Evolutionary conservation across 2,113 vertebrate genomes (phyloP).

Genomic region (Chauna torquata): DNA sequence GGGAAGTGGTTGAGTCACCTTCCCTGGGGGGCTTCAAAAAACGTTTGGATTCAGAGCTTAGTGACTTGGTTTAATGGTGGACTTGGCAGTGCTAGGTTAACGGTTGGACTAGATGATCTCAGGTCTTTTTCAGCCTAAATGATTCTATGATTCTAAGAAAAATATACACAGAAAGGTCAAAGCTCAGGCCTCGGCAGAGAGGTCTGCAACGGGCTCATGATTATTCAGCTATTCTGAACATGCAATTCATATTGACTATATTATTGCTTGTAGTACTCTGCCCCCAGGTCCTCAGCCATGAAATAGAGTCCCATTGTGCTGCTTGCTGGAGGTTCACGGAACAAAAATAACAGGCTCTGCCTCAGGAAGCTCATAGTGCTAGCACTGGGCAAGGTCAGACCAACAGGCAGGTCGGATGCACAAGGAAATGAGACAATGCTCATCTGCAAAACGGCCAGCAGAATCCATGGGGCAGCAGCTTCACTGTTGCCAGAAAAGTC

Average conservation of each 20-base stretch:
- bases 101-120: too few species aligned
- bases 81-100: too few species aligned
- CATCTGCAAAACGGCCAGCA: not conserved
- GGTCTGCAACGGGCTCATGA: not conserved
- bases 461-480: not conserved
- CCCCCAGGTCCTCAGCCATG: not conserved
- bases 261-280: not conserved
- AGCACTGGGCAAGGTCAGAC: not conserved
- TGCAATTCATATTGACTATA: not conserved
- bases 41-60: too few species aligned
- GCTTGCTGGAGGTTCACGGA: not conserved
- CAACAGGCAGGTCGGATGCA: not conserved
- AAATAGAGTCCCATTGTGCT: not conserved
- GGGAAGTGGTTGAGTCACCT: too few species aligned
- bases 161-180: not conserved
- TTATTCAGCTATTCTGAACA: not conserved
- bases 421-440: not conserved
- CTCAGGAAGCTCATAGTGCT: not conserved
- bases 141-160: not conserved
- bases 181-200: not conserved
- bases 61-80: too few species aligned
- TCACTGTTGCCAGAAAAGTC: not conserved
- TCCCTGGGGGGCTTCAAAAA: too few species aligned
- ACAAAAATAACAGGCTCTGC: not conserved
- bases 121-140: too few species aligned